Conservation (phyloP, 2,113 vertebrate genomes). For the Sula dactylatra region DNA sequence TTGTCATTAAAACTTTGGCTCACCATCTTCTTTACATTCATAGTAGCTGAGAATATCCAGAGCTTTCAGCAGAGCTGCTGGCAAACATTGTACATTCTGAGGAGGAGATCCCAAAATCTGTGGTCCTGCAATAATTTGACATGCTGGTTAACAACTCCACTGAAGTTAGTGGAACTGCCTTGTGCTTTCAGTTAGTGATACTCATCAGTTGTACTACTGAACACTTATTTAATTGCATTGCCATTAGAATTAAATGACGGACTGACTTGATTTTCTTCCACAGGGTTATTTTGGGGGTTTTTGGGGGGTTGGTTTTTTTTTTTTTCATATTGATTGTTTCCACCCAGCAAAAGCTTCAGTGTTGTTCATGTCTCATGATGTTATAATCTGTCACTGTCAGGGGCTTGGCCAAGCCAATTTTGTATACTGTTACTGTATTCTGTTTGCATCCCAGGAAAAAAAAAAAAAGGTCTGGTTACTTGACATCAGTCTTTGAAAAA, state of each 20-base stretch:
- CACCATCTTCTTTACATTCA: neutral
- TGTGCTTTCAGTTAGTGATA: neutral
- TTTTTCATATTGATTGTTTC: neutral
- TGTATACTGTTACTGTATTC: neutral
- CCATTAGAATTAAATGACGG: neutral
- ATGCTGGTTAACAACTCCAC: neutral
- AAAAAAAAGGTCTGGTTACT: neutral
- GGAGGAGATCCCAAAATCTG: neutral
- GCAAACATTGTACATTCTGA: neutral
- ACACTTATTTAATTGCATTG: neutral
- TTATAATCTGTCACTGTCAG: neutral
- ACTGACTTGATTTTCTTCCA: neutral
- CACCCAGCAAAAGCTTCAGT: neutral
- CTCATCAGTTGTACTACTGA: neutral
- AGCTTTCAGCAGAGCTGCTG: neutral
- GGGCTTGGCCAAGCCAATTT: neutral
- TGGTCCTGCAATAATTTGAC: neutral
- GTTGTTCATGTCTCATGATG: neutral
- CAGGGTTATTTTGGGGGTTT: fast-evolving
- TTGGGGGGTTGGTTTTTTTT: neutral
- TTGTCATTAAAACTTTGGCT: neutral
- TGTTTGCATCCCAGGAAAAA: neutral
- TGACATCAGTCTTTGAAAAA: neutral
- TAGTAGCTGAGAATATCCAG: neutral
- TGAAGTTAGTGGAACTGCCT: neutral